phyloP scores from a whole-genome alignment of 64 coral and sea anemone species.

The Dendronephthya gigantea region DNA sequence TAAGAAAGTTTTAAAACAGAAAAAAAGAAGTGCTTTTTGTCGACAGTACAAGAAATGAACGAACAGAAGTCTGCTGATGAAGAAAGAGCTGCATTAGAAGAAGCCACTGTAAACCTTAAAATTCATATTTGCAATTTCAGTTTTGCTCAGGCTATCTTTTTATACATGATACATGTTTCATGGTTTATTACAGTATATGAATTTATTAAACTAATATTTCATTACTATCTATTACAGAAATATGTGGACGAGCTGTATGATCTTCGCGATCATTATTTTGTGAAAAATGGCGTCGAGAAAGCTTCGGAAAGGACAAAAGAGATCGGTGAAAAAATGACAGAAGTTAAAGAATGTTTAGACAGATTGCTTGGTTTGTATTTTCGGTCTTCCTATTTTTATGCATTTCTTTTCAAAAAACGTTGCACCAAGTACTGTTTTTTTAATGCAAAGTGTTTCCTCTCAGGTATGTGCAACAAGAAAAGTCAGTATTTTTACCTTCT shows the following conservation, averaged over 20 bases:
- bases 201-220: no score
- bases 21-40: neutral
- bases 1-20: neutral
- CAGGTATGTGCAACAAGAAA: constrained; percentile 57
- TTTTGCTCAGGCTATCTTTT: no score
- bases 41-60: neutral
- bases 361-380: constrained; percentile 54
- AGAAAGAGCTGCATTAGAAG: neutral
- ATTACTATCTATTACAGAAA: constrained; percentile 33
- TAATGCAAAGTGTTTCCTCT: neutral
- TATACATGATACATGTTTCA: neutral
- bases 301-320: constrained; percentile 56
- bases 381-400: neutral
- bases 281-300: constrained; percentile 69
- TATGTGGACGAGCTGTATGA: constrained; percentile 75
- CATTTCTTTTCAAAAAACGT: no score
- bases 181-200: neutral
- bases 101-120: neutral
- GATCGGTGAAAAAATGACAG: constrained; percentile 54
- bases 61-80: neutral
- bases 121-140: no score
- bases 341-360: constrained; percentile 57
- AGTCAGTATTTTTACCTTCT: constrained; percentile 63
- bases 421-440: no score
- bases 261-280: constrained; percentile 89